Conservation (phyloP, 2,113 vertebrate genomes). For the Pseudopodoces humilis region DNA sequence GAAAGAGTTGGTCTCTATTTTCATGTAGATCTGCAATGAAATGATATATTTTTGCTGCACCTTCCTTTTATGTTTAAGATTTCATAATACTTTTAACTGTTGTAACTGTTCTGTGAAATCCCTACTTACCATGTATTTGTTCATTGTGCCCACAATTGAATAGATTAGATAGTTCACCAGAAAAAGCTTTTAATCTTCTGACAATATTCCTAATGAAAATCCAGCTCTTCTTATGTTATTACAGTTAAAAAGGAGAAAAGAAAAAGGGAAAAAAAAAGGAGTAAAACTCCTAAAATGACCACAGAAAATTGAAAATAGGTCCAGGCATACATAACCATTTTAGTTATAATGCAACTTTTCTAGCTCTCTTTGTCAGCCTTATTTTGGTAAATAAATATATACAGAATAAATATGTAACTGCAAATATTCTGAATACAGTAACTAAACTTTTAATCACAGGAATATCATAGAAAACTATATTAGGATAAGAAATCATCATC, state of each 20-base stretch:
- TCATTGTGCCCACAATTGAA: background rate
- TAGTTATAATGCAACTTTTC: background rate
- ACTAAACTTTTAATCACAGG: background rate
- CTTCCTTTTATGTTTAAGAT: background rate
- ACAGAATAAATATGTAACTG: background rate
- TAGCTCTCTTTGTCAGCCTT: background rate
- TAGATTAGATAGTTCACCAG: background rate
- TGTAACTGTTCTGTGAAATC: background rate
- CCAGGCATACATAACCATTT: background rate
- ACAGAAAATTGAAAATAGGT: background rate
- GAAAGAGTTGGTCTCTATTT: background rate
- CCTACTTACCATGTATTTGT: background rate
- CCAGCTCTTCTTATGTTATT: background rate
- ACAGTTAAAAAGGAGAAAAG: background rate
- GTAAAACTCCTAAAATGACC: background rate
- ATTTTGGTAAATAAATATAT: background rate
- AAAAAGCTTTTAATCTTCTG: background rate
- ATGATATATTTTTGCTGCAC: background rate
- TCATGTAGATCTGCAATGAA: background rate
- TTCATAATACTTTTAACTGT: background rate
- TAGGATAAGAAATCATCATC: background rate
- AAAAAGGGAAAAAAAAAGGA: background rate
- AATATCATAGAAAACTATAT: background rate
- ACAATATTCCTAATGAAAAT: background rate
- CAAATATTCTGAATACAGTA: background rate